A percentile compares a stretch with the other conserved stretches of the same genome.
These are phyloP conservation scores for Osmerus mordax DNA, from an alignment of 2,113 vertebrate species.

Conservation along the genomic window DNA sequence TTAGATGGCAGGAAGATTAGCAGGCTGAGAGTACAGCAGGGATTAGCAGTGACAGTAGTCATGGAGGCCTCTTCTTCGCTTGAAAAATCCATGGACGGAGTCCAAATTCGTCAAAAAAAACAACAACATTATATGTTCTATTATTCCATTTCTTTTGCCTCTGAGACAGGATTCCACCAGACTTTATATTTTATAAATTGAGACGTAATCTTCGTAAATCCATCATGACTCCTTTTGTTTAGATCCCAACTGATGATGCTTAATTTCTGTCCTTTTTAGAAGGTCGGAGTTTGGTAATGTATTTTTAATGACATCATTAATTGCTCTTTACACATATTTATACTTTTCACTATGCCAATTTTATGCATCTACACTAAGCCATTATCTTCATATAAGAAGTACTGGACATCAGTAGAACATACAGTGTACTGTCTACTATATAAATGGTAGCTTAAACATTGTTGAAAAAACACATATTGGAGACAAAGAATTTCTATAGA, in stretches of 20 bases:
- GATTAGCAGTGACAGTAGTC: constrained; percentile 20
- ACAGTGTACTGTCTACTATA: neutral
- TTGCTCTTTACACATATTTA: constrained; percentile 10
- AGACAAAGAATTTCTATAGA: constrained; percentile 69
- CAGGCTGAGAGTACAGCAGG: constrained; percentile 8
- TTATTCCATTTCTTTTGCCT: constrained; percentile 25
- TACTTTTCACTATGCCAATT: neutral
- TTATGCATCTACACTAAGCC: neutral
- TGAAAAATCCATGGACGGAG: constrained; percentile 3
- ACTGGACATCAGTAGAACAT: neutral
- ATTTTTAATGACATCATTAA: constrained; percentile 49
- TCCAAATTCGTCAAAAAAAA: constrained; percentile 32
- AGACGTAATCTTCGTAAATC: constrained; percentile 54
- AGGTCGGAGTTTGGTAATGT: constrained; percentile 45
- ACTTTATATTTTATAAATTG: constrained; percentile 52
- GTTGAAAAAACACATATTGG: constrained; percentile 33
- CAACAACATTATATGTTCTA: constrained; percentile 13
- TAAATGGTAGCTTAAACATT: neutral
- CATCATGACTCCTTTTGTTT: constrained; percentile 47
- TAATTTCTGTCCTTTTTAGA: constrained; percentile 46
- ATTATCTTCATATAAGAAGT: neutral
- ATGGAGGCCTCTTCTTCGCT: neutral
- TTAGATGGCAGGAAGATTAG: neutral
- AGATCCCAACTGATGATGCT: constrained; percentile 39
- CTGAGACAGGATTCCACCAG: constrained; percentile 31